Evolutionary conservation across 2,113 vertebrate genomes (phyloP).

Genomic region (Zosterops lateralis): DNA sequence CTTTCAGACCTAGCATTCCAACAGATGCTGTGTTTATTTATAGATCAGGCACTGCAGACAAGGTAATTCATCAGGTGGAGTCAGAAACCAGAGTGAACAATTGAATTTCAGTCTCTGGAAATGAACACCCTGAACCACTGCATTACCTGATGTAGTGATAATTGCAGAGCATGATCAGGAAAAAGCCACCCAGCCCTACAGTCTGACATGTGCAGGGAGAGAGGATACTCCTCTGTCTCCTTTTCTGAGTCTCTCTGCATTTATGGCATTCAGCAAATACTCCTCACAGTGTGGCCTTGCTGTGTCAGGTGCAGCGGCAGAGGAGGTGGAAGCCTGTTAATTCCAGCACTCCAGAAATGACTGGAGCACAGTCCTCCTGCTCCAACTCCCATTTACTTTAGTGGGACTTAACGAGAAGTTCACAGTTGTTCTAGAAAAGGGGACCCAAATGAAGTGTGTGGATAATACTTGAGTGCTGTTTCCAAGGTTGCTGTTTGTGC

Average conservation of each 20-base stretch:
- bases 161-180: background rate
- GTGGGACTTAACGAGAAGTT: background rate
- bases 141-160: background rate
- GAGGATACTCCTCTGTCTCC: background rate
- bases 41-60: constrained; percentile 24
- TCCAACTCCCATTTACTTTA: background rate
- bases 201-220: background rate
- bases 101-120: background rate
- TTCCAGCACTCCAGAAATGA: background rate
- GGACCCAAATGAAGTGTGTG: background rate
- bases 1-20: constrained; percentile 1
- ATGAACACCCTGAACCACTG: background rate
- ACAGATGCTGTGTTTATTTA: constrained; percentile 57
- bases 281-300: background rate
- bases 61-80: constrained; percentile 45
- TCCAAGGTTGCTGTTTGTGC: background rate
- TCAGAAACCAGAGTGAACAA: background rate
- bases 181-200: background rate
- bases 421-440: background rate
- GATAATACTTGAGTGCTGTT: background rate
- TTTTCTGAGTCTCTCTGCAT: background rate
- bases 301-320: background rate
- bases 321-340: background rate
- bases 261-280: rapidly evolving
- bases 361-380: background rate